Evolutionary conservation across 2,113 vertebrate species (phyloP).

Genomic region (Caranx melampygus): DNA sequence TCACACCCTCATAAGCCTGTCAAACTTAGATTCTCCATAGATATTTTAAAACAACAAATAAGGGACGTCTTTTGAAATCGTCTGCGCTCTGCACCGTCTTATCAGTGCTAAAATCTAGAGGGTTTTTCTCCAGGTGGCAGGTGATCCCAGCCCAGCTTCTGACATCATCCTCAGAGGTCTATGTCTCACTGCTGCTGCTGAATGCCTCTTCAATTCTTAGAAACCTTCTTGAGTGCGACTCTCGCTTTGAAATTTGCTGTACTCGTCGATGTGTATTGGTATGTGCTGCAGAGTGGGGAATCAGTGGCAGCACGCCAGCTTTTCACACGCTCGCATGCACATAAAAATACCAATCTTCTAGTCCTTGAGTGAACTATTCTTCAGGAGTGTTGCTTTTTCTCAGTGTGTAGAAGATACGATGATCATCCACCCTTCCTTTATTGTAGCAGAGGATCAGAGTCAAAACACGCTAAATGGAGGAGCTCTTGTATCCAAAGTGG

Average conservation of each 20-base stretch:
- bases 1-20: conserved; percentile 78
- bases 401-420: conserved; percentile 25
- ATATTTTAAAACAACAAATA: conserved; percentile 81
- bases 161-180: conserved; percentile 64
- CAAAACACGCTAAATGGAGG: conserved; percentile 76
- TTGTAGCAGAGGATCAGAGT: conserved; percentile 76
- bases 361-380: conserved; percentile 49
- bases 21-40: conserved; percentile 72
- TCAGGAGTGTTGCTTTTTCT: conserved; percentile 42
- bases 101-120: conserved; percentile 78
- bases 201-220: conserved; percentile 58
- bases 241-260: conserved; percentile 52
- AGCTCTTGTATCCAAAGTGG: conserved; percentile 67
- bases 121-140: conserved; percentile 80
- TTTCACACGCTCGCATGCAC: conserved; percentile 65
- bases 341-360: conserved; percentile 58
- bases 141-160: conserved; percentile 68
- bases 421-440: conserved; percentile 66
- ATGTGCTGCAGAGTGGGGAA: conserved; percentile 43
- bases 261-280: conserved; percentile 40
- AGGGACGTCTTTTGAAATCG: conserved; percentile 75
- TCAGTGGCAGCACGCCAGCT: conserved; percentile 56
- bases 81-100: conserved; percentile 59
- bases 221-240: conserved; percentile 56
- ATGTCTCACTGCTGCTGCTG: conserved; percentile 66